phyloP scores from a whole-genome alignment of 2,797 vertebrate species.

The Phoeniculus purpureus region DNA sequence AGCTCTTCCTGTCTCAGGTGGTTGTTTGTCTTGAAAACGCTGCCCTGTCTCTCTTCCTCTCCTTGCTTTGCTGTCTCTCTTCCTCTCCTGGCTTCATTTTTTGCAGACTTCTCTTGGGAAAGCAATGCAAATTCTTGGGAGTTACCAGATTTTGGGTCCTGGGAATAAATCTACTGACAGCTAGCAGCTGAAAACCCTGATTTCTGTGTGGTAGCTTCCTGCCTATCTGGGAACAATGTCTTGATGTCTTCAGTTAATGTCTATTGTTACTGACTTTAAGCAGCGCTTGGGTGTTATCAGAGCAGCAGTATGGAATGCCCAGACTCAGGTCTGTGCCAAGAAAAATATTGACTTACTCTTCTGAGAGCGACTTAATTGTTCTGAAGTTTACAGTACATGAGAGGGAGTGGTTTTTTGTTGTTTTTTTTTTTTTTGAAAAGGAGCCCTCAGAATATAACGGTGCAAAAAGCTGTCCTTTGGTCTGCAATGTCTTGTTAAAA shows the following conservation, averaged over 20 bases:
- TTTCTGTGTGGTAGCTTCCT: slow-evolving; percentile 29
- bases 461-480: slow-evolving; percentile 8
- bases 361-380: slow-evolving; percentile 53
- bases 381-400: slow-evolving; percentile 56
- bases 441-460: neutral
- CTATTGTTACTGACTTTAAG: slow-evolving; percentile 23
- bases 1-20: neutral
- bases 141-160: neutral
- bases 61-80: no score
- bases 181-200: slow-evolving; percentile 31
- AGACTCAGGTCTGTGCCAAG: slow-evolving; percentile 7
- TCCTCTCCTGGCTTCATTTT: neutral
- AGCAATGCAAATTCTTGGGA: neutral
- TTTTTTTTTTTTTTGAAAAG: slow-evolving; percentile 31
- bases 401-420: no score
- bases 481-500: neutral
- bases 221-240: neutral
- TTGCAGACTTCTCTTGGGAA: neutral
- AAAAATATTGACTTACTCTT: slow-evolving; percentile 59
- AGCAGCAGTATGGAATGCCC: neutral
- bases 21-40: neutral
- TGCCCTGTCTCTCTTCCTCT: neutral
- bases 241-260: slow-evolving; percentile 30
- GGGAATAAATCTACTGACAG: neutral
- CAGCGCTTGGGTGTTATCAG: slow-evolving; percentile 20